Base-by-base conservation (phyloP, 2,113 vertebrate species). In the Abramis brama region DNA sequence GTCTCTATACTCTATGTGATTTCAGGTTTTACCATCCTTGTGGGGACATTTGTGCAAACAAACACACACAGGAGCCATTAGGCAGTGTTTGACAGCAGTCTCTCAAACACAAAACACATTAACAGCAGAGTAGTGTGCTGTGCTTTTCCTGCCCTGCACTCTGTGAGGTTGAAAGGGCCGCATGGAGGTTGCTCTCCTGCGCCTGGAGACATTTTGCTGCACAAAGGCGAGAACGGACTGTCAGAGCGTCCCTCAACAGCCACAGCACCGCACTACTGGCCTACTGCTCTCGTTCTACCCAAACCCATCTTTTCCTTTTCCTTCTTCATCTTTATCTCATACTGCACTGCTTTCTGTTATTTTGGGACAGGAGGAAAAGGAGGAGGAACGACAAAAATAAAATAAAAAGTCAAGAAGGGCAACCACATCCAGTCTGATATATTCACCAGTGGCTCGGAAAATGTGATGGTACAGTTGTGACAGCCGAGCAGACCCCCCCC, bases 381-480 rank as follows among this genome's bases (percentile, higher is more conserved):
- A 89, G 89, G 91, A 91, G 79, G 87, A 89, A 87, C 55, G n/a
- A 64, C 78, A 62, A 45, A 84, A 88, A 79, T 57, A 45, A 84
- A 89, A 86, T 43, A 88, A 85, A 87, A 86, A 64, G 96, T 97
- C 97, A 97, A 91, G 93, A 97, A 96, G 96, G 96, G 97, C 96
- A 97, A 97, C 97, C 96, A 96, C 97, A 97, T 97, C 96, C 96
- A 95, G 95, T 97, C 96, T 96, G 96, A 98, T 97, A 97, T 97
- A 97, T 98, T 99, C 97, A 97, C 97, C 97, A 98, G 96, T 97
- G 97, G 96, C 94, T 98, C 93, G 97, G 97, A 99, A 98, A 98
- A 97, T 96, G 95, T 92, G 91, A 95, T 92, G 94, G 95, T 94
- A 96, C 96, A 96, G 96, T 96, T 96, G 95, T 98, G 97, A 97